Percentiles rank a stretch among this genome's conserved stretches.
phyloP scores from a whole-genome alignment of 2,113 vertebrate species.

The Etia nguti region DNA sequence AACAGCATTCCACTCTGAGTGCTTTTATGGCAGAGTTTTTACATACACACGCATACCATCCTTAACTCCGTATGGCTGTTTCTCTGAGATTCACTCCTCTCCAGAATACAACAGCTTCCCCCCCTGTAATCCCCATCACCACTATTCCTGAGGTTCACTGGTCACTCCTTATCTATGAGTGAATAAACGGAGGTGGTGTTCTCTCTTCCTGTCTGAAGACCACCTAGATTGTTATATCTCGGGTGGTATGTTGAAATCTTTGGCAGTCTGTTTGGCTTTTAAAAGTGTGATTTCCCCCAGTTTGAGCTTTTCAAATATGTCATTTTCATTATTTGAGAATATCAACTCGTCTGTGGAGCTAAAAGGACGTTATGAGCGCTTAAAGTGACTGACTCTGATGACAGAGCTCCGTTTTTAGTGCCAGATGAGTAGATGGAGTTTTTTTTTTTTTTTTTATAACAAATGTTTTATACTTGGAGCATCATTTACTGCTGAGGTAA shows the following conservation, averaged over 20 bases:
- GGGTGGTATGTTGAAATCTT: neutral
- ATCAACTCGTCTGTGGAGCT: neutral
- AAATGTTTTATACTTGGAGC: neutral
- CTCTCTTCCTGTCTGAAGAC: slow-evolving; percentile 34
- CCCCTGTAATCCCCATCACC: neutral
- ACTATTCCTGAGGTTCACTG: neutral
- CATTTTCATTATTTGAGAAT: neutral
- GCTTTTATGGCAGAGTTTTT: slow-evolving; percentile 63
- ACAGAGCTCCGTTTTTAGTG: neutral
- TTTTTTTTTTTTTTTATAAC: neutral
- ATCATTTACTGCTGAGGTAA: neutral
- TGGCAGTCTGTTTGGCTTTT: slow-evolving; percentile 17
- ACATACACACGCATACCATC: slow-evolving; percentile 36
- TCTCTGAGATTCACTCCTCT: slow-evolving; percentile 9
- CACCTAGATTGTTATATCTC: slow-evolving; percentile 30
- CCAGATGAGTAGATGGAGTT: neutral
- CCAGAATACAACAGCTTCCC: neutral
- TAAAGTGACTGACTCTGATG: neutral
- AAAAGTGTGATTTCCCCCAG: neutral
- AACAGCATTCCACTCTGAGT: slow-evolving; percentile 66
- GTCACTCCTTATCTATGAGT: slow-evolving; percentile 44
- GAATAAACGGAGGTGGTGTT: slow-evolving; percentile 39
- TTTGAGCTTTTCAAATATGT: neutral
- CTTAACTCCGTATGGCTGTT: neutral
- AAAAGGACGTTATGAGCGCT: neutral